Evolutionary conservation across 2,888 invertebrate species (phyloP).

Genomic region (Andrena chrysosceles): DNA sequence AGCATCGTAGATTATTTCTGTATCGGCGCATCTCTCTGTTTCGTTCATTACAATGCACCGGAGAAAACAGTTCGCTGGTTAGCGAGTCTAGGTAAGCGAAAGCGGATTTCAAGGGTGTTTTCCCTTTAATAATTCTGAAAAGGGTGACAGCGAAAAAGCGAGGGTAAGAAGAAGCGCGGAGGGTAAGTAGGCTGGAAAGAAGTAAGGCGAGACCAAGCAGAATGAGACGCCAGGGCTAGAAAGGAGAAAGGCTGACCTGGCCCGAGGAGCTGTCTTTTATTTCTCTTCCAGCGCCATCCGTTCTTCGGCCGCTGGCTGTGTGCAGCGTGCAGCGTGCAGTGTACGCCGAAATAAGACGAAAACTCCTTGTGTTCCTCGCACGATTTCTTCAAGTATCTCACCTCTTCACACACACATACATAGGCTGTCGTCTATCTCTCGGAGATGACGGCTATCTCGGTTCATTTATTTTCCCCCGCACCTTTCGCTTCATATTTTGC

Average conservation of each 20-base stretch:
- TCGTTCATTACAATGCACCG: too few relatives aligned
- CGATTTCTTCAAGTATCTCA: constrained; percentile 69
- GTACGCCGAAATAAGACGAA: constrained; percentile 67
- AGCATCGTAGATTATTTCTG: background rate
- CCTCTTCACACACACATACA: constrained; percentile 35
- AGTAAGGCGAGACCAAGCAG: constrained; percentile 26
- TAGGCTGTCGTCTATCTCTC: constrained; percentile 18
- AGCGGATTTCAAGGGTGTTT: constrained; percentile 65
- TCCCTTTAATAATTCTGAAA: constrained; percentile 66
- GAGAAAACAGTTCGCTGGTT: background rate
- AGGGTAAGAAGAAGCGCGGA: constrained; percentile 15
- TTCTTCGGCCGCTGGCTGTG: constrained; percentile 57
- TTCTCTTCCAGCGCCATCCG: constrained; percentile 66
- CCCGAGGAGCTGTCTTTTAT: constrained; percentile 66
- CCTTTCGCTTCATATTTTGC: constrained; percentile 5
- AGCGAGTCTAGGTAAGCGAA: background rate
- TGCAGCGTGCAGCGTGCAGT: too few relatives aligned
- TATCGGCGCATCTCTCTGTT: background rate
- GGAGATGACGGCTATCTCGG: background rate
- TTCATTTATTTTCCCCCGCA: constrained; percentile 16
- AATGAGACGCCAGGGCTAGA: constrained; percentile 23
- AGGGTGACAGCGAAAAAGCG: constrained; percentile 33
- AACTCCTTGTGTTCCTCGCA: constrained; percentile 65
- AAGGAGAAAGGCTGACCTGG: constrained; percentile 45
- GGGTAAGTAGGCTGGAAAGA: constrained; percentile 61